Evolutionary conservation across 2,113 vertebrate species (phyloP).

Genomic region (Hippoglossus stenolepis): DNA sequence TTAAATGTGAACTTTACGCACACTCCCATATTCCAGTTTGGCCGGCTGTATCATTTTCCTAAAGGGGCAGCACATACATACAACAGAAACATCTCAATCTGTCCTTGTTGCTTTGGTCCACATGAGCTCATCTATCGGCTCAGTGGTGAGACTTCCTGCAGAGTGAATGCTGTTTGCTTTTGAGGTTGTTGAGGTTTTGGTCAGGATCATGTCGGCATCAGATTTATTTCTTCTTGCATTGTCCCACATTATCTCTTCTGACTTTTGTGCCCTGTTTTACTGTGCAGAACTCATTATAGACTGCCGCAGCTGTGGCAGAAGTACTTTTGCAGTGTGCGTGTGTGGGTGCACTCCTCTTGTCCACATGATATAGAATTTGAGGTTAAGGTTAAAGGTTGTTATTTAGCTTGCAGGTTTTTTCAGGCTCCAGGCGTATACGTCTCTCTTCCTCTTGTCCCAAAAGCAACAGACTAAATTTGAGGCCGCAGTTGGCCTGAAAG

Average conservation of each 20-base stretch:
- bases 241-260: slow-evolving; percentile 17
- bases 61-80: too few species aligned
- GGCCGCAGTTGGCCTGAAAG: slow-evolving; percentile 52
- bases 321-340: neutral
- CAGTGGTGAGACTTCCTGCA: slow-evolving; percentile 6
- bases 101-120: neutral
- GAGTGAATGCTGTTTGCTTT: neutral
- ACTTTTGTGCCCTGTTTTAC: slow-evolving; percentile 1
- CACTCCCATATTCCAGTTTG: too few species aligned
- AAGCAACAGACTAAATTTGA: slow-evolving; percentile 51
- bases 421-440: slow-evolving; percentile 28
- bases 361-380: slow-evolving; percentile 70
- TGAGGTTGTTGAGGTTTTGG: neutral
- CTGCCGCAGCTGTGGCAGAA: slow-evolving; percentile 6
- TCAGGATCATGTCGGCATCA: slow-evolving; percentile 1
- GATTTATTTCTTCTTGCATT: slow-evolving; percentile 22
- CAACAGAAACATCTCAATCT: neutral
- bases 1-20: too few species aligned
- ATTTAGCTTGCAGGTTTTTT: slow-evolving; percentile 25
- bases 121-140: neutral
- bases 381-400: slow-evolving; percentile 61
- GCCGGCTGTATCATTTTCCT: neutral
- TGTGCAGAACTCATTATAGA: slow-evolving; percentile 20
- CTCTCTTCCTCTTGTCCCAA: slow-evolving; percentile 57
- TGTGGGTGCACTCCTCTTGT: slow-evolving; percentile 48